These are phyloP conservation scores for Rhamphomyia laevipes DNA, from an alignment of 2,888 invertebrate genomes.

Conservation along the genomic window DNA sequence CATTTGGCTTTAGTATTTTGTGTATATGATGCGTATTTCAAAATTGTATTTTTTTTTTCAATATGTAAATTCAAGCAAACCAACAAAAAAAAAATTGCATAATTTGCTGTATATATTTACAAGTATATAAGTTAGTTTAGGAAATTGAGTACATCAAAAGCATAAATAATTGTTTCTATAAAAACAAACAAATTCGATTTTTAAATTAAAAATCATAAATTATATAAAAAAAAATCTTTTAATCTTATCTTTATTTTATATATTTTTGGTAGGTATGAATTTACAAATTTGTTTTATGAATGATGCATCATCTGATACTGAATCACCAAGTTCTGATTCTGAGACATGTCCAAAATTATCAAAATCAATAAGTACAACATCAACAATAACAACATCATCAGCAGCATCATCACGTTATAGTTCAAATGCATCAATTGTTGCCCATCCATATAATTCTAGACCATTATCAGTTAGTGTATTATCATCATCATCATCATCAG, in stretches of 20 bases:
- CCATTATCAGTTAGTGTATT: constrained; percentile 22
- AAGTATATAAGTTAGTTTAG: too few species aligned
- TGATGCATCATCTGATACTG: constrained; percentile 75
- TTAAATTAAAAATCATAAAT: too few species aligned
- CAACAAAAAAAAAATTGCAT: too few species aligned
- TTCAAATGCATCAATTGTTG: constrained; percentile 13
- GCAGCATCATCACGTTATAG: constrained; percentile 10
- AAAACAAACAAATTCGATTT: too few species aligned
- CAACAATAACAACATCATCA: constrained; percentile 13
- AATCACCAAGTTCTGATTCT: constrained; percentile 63
- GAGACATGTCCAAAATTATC: constrained; percentile 41
- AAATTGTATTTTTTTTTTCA: too few species aligned
- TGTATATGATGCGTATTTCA: too few species aligned
- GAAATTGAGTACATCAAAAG: too few species aligned
- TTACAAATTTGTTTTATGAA: constrained; percentile 95
- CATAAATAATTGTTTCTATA: background rate
- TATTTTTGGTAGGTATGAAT: constrained; percentile 58
- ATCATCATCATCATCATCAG: constrained; percentile 11
- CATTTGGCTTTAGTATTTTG: too few species aligned
- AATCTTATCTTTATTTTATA: background rate
- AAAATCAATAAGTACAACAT: constrained; percentile 18
- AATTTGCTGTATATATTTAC: too few species aligned
- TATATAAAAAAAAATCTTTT: background rate
- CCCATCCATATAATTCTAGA: constrained; percentile 23
- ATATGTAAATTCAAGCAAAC: too few species aligned